A percentile compares a stretch with the other conserved stretches of the same genome.
phyloP scores from a whole-genome alignment of 2,888 invertebrate species.

The Chloroclystis v-ata region DNA sequence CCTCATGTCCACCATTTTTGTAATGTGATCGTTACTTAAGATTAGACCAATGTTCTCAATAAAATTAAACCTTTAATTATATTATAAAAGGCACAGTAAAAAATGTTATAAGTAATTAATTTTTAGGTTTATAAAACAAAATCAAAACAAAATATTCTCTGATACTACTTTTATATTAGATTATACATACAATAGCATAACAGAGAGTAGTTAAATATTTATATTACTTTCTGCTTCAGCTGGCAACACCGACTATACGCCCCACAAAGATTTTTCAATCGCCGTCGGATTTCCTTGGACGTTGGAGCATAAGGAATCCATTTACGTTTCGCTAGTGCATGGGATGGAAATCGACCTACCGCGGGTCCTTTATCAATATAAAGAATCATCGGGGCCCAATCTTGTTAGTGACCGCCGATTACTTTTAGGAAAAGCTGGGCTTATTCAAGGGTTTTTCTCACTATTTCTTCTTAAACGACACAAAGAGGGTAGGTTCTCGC shows the following conservation, averaged over 20 bases:
- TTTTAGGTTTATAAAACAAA: too few relatives aligned
- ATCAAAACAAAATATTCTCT: too few relatives aligned
- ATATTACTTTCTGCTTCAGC: background rate
- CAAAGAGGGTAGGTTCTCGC: too few relatives aligned
- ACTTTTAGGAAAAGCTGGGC: conserved; percentile 15
- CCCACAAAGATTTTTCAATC: conserved; percentile 64
- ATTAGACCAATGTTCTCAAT: too few relatives aligned
- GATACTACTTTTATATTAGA: too few relatives aligned
- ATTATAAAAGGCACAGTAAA: too few relatives aligned
- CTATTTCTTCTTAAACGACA: background rate
- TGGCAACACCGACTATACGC: conserved; percentile 33
- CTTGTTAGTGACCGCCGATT: conserved; percentile 8
- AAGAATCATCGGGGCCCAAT: conserved; percentile 7
- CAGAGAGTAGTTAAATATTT: too few relatives aligned
- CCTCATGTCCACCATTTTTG: too few relatives aligned
- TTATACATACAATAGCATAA: too few relatives aligned
- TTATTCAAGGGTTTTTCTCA: conserved; percentile 5
- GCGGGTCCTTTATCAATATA: conserved; percentile 28
- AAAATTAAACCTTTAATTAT: too few relatives aligned
- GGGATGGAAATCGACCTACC: conserved; percentile 39
- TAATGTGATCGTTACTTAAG: too few relatives aligned
- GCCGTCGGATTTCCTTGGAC: conserved; percentile 60
- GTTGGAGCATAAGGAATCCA: conserved; percentile 47
- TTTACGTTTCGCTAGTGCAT: conserved; percentile 44
- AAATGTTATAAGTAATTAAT: too few relatives aligned